Percentiles rank a stretch among this genome's conserved stretches.
Evolutionary conservation across 2,797 vertebrate species (phyloP).

Genomic region (Adrianichthys oophorus): DNA sequence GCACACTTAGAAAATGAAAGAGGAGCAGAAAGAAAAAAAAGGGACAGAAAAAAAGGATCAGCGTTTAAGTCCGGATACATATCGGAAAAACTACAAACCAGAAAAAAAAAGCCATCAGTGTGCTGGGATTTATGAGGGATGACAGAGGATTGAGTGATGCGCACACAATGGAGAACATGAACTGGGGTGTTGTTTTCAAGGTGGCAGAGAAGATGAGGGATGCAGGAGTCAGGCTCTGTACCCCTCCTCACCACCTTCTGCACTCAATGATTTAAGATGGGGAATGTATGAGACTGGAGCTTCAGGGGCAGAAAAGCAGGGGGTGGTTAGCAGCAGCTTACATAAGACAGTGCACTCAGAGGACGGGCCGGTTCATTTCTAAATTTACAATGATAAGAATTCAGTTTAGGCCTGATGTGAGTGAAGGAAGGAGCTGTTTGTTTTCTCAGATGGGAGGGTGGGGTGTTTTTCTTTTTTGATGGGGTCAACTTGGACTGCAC

Average conservation of each 20-base stretch:
- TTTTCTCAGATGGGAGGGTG: slow-evolving; percentile 22
- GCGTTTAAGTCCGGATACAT: slow-evolving; percentile 18
- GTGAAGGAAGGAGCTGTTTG: slow-evolving; percentile 31
- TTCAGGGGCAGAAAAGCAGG: slow-evolving; percentile 56
- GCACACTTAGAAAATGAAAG: slow-evolving; percentile 50
- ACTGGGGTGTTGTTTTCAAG: slow-evolving; percentile 75
- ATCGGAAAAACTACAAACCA: slow-evolving; percentile 10
- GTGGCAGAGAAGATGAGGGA: slow-evolving; percentile 70
- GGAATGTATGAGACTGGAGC: slow-evolving; percentile 45
- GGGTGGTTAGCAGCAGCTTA: slow-evolving; percentile 60
- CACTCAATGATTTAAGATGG: slow-evolving; percentile 48
- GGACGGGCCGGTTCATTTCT: slow-evolving; percentile 67
- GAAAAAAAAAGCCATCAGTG: slow-evolving; percentile 15
- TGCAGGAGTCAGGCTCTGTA: slow-evolving; percentile 50
- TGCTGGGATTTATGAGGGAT: slow-evolving; percentile 33
- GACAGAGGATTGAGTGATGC: slow-evolving; percentile 57
- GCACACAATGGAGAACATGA: slow-evolving; percentile 43
- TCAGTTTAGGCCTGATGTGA: slow-evolving; percentile 29
- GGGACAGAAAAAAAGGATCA: slow-evolving; percentile 46
- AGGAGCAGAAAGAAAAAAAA: slow-evolving; percentile 40
- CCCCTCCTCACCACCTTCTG: slow-evolving; percentile 14
- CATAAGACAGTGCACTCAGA: slow-evolving; percentile 72
- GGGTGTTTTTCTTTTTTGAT: slow-evolving; percentile 23
- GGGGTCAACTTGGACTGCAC: slow-evolving; percentile 36
- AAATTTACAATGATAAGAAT: slow-evolving; percentile 48